Evolutionary conservation across 2,797 vertebrate genomes (phyloP), one percentile per base, ranked within the genome.

Genomic region (Characodon lateralis): DNA sequence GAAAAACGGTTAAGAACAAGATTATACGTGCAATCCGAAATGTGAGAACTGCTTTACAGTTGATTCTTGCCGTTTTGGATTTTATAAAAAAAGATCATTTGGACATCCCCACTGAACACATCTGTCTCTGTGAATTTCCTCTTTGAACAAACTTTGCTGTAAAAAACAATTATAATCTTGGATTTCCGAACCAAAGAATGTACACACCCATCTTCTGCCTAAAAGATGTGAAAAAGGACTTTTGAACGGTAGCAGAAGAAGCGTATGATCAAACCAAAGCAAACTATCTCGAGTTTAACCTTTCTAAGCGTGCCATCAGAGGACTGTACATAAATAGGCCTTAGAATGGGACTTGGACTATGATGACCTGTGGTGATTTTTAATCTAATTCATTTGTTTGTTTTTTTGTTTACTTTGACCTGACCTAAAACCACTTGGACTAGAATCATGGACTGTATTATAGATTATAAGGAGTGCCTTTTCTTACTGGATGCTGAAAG

Each of bases 101-200:
- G 66, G 66, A 1, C 14, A 31, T 72, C 73, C 35, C 13, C 63
- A 77, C 73, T n/a, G 5, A 55, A 73, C 69, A 48, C 13, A 14
- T 7, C 13, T 61, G 72, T 66, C 79, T 77, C 72, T 12, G 14
- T 14, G 53, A 51, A 59, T 79, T 61, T 77, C 58, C 6, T 76
- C 35, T n/a, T 7, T 68, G 78, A 53, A 5, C 74, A 12, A 43
- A 80, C 56, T 72, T 79, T 77, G 41, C 22, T 50, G 78, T 78
- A 78, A 10, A 63, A 79, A 83, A 18, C 69, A 74, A 58, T 46
- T 2, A 3, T 71, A 81, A 72, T 77, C 43, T 77, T 20, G 55
- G 71, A 86, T 88, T 85, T 87, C 65, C 80, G 81, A 92, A 85
- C 93, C 63, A 69, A 93, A 89, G 94, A 95, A 95, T 96, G 94